Percentiles rank a stretch among this genome's conserved stretches.
phyloP scores from a whole-genome alignment of 2,888 invertebrate species.

The Leptothorax acervorum region DNA sequence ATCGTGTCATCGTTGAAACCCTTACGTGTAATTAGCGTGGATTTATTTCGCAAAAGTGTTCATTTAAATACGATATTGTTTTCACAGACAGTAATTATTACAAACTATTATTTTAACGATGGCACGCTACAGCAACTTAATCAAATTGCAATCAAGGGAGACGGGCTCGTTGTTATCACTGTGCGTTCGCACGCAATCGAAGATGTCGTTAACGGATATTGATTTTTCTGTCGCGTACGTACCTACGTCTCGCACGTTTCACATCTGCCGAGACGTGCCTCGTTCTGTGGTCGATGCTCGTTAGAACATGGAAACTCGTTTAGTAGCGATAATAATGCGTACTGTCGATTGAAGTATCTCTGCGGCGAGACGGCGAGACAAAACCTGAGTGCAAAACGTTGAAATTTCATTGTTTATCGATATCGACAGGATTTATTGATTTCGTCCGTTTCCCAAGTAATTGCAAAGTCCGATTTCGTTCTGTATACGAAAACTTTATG shows the following conservation, averaged over 20 bases:
- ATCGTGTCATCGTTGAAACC: neutral
- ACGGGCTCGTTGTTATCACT: constrained; percentile 18
- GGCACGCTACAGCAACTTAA: neutral
- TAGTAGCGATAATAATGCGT: constrained; percentile 70
- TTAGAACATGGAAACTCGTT: constrained; percentile 66
- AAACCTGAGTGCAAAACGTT: constrained; percentile 1
- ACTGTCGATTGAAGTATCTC: constrained; percentile 36
- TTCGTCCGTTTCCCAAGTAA: neutral
- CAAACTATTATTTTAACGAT: constrained; percentile 3
- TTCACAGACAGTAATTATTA: neutral
- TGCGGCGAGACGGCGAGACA: neutral
- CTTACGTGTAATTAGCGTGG: neutral
- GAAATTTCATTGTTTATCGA: constrained; percentile 13
- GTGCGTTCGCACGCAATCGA: constrained; percentile 6
- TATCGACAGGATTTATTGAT: neutral
- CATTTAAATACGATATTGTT: neutral
- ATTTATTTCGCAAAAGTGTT: neutral
- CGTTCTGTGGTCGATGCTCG: constrained; percentile 62
- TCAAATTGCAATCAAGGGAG: constrained; percentile 7
- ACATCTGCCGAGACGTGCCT: constrained; percentile 55
- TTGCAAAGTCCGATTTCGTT: neutral
- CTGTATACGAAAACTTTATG: neutral
- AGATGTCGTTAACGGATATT: constrained; percentile 67
- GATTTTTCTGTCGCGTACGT: constrained; percentile 58
- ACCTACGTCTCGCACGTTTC: constrained; percentile 30